These are phyloP conservation scores for Aythya fuligula DNA, from an alignment of 2,797 vertebrate genomes.

Conservation along the genomic window DNA sequence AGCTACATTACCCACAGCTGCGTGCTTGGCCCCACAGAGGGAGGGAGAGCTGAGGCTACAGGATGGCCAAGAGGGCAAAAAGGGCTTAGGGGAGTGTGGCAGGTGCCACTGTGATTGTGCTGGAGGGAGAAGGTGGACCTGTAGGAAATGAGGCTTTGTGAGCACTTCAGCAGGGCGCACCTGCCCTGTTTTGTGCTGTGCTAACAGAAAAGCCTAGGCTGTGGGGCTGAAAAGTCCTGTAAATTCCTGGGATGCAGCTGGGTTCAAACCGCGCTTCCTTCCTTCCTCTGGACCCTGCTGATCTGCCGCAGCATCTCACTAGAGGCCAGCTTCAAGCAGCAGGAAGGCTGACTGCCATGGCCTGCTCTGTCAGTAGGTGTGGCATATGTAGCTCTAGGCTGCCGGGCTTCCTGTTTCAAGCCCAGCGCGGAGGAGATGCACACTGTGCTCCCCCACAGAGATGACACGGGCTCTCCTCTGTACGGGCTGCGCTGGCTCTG, in stretches of 20 bases:
- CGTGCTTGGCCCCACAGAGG: not conserved
- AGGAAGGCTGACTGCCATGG: not conserved
- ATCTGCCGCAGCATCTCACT: fast-evolving
- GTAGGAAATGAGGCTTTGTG: not conserved
- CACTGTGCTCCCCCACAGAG: not conserved
- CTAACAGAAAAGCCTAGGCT: fast-evolving
- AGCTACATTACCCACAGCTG: not conserved
- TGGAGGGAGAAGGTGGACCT: not conserved
- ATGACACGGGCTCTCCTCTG: not conserved
- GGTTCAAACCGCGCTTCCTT: not conserved
- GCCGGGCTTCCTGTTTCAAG: not conserved
- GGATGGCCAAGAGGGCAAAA: not conserved
- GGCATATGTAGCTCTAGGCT: not conserved
- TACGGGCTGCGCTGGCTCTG: fast-evolving
- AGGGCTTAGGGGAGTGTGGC: fast-evolving
- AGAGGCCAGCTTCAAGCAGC: not conserved
- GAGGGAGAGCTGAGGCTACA: not conserved
- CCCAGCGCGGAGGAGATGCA: not conserved
- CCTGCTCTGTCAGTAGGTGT: not conserved
- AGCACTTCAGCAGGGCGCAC: fast-evolving
- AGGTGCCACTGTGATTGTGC: not conserved
- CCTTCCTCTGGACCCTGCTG: fast-evolving
- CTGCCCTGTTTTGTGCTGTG: not conserved
- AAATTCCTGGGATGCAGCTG: not conserved
- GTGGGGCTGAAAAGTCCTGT: not conserved